Conservation (phyloP, 1,140 invertebrate species). For the Ceratosolen solmsi region DNA sequence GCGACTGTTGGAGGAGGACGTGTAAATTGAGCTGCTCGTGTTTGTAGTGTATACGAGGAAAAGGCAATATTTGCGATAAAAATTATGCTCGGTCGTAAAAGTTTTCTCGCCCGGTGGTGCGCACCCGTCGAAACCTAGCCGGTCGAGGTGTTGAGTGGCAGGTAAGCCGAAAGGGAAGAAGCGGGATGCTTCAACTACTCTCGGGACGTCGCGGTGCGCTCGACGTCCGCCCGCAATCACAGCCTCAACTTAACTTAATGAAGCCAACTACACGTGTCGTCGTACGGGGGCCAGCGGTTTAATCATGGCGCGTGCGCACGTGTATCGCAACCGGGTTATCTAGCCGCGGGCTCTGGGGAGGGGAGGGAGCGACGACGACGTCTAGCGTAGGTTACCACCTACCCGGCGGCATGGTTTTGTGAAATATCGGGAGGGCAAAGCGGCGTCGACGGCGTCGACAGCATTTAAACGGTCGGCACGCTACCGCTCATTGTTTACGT, state of each 20-base stretch:
- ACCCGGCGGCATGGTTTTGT: background rate
- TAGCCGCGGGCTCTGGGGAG: too few relatives aligned
- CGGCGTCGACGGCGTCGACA: background rate
- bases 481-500: conserved; percentile 52
- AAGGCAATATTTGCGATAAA: background rate
- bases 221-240: background rate
- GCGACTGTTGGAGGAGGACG: too few relatives aligned
- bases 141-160: background rate
- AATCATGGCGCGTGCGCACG: background rate
- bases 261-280: background rate
- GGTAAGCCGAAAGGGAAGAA: background rate
- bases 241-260: background rate
- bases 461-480: conserved; percentile 45
- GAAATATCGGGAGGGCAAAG: background rate
- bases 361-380: too few relatives aligned
- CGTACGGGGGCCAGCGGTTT: background rate
- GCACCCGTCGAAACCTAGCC: background rate
- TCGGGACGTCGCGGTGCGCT: background rate
- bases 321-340: background rate
- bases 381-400: too few relatives aligned
- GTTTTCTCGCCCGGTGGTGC: background rate
- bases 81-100: background rate
- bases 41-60: background rate
- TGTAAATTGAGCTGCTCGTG: background rate
- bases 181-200: too few relatives aligned